Base-by-base conservation (phyloP, 2,888 invertebrate species). In the Miltochrista miniata region DNA sequence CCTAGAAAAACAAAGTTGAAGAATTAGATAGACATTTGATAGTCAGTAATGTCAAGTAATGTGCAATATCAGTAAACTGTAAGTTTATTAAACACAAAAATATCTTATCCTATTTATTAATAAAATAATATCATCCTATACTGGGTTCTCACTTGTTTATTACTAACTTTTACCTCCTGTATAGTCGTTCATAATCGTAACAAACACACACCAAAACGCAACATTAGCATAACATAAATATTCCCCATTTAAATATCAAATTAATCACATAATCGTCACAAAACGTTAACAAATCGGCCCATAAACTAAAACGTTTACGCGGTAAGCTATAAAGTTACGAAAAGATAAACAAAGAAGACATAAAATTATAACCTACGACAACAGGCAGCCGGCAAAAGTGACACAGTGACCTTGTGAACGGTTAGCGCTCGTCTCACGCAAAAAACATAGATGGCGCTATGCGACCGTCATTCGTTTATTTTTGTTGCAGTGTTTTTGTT, bases 311-410 rank as follows among this genome's bases (percentile, higher is more conserved):
- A 68, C 76, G 76, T 85, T 87, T 82, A 81, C 82, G 80, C 87
- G 79, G 80, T 62, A 79, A 81, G 82, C 84, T 79, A 87, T 89
- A 88, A 90, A 88, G 84, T 90, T 87, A 77, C 87, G 88, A 88
- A 90, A 91, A 90, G 89, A 90, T 90, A 91, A 90, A 91, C 90
- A 90, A 90, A 90, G 90, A 89, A 90, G 87, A 87, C 89, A 90
- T 91, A 90, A 91, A 91, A 90, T 91, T 89, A 90, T 90, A 90
- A 91, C 90, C 90, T 91, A 91, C 90, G 90, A 87, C 90, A 91
- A 91, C 90, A 86, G n/a, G 85, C 85, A 86, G 85, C 87, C 89
- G 88, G 90, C 88, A 89, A 90, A 90, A 91, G 90, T 91, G 90
- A 85, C 90, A 85, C 83, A 78, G 84, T 90, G 90, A 90, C 90